phyloP scores from a whole-genome alignment of 1,140 invertebrate genomes.

The Sinonovacula constricta region DNA sequence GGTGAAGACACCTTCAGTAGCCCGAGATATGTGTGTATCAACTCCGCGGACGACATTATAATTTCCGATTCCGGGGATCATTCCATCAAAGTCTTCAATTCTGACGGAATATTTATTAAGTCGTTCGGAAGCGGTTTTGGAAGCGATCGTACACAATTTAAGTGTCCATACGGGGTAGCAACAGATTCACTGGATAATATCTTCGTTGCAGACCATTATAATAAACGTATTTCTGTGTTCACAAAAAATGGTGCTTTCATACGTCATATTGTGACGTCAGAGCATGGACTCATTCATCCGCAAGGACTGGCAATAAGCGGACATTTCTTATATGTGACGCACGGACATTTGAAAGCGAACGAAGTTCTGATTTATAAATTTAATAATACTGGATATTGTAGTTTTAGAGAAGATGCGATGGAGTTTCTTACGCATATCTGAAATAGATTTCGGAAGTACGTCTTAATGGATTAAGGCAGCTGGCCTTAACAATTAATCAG shows the following conservation, averaged over 20 bases:
- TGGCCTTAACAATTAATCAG: no score
- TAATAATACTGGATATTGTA: not conserved
- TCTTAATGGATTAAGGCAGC: no score
- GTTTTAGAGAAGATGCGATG: no score
- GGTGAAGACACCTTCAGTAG: conserved; percentile 36
- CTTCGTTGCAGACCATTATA: conserved; percentile 92
- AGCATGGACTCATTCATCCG: conserved; percentile 59
- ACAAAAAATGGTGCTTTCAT: conserved; percentile 55
- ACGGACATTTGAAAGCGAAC: conserved; percentile 56
- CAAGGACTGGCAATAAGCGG: conserved; percentile 58
- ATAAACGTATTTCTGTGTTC: conserved; percentile 84
- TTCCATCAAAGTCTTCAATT: conserved; percentile 64
- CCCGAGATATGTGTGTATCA: conserved; percentile 58
- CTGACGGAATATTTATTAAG: conserved; percentile 63
- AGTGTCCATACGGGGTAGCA: conserved; percentile 93
- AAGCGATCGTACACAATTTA: conserved; percentile 86
- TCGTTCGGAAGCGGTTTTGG: conserved; percentile 88
- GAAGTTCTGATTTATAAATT: conserved; percentile 48
- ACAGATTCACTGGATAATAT: conserved; percentile 89
- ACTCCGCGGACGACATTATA: conserved; percentile 59
- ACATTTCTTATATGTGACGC: conserved; percentile 48
- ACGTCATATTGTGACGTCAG: conserved; percentile 60
- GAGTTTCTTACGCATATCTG: no score
- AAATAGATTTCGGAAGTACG: no score
- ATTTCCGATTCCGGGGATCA: conserved; percentile 68